Percentiles rank a stretch among this genome's conserved stretches.
Evolutionary conservation across 2,888 invertebrate genomes (phyloP).

Genomic region (Willowsia nigromaculata): DNA sequence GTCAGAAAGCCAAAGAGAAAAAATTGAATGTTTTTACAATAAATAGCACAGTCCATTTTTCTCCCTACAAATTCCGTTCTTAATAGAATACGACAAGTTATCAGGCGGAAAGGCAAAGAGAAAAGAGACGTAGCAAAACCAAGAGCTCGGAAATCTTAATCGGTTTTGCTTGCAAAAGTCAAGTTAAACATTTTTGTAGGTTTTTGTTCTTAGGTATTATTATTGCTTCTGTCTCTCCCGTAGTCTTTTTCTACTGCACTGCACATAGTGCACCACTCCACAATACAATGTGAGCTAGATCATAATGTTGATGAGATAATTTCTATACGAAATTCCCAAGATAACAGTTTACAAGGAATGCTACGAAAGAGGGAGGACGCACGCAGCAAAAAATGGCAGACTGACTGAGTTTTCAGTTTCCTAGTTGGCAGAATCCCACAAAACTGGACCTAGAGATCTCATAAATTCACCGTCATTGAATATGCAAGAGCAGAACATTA

Average conservation of each 20-base stretch:
- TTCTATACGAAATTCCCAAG: constrained; percentile 52
- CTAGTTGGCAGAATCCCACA: constrained; percentile 58
- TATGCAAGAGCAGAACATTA: background rate
- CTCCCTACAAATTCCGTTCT: background rate
- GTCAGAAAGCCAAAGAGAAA: background rate
- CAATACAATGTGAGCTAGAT: background rate
- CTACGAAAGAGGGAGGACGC: background rate
- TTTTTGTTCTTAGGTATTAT: background rate
- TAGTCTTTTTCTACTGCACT: constrained; percentile 22
- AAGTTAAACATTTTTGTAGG: background rate
- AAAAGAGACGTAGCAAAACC: background rate
- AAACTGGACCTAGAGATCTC: constrained; percentile 45
- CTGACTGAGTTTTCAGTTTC: constrained; percentile 45
- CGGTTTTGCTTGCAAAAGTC: background rate
- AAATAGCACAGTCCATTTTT: constrained; percentile 19
- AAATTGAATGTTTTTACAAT: background rate
- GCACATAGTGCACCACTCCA: background rate
- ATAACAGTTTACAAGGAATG: constrained; percentile 25
- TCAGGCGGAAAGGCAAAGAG: background rate
- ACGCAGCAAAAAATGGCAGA: constrained; percentile 28
- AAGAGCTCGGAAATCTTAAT: background rate
- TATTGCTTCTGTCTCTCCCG: background rate
- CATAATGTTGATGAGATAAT: constrained; percentile 62
- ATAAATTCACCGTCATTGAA: background rate
- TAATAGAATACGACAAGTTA: constrained; percentile 27